A percentile compares a stretch with the other conserved stretches of the same genome.
Evolutionary conservation across 2,888 invertebrate species (phyloP).

Genomic region (Tenthredo notha): DNA sequence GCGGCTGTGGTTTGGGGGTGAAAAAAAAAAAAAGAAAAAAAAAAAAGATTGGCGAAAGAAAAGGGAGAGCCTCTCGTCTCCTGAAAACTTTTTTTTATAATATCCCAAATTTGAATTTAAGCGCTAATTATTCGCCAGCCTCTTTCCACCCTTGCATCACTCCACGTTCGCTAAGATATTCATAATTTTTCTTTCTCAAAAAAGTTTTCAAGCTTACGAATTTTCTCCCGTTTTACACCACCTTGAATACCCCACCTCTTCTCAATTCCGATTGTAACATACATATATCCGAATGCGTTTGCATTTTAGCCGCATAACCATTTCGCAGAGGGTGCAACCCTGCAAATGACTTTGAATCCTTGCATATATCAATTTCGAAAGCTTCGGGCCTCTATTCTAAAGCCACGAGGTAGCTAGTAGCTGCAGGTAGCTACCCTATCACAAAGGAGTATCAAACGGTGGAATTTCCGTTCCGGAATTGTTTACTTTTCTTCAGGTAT

Average conservation of each 20-base stretch:
- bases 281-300: not conserved
- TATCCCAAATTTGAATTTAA: constrained; percentile 76
- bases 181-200: constrained; percentile 73
- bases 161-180: constrained; percentile 71
- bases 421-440: not conserved
- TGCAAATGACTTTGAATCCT: not conserved
- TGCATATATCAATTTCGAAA: not conserved
- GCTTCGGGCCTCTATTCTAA: not conserved
- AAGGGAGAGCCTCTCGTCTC: constrained; percentile 32
- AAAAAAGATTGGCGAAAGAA: not conserved
- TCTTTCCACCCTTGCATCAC: not conserved
- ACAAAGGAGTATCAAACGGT: constrained; percentile 42
- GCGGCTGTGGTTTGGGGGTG: not conserved
- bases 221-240: constrained; percentile 65
- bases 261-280: not conserved
- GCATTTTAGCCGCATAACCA: not conserved
- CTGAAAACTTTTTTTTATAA: constrained; percentile 69
- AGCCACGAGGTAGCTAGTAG: not conserved
- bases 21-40: not conserved
- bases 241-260: not conserved
- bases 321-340: not conserved
- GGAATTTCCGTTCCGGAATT: constrained; percentile 24
- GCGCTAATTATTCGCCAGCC: constrained; percentile 64
- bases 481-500: constrained; percentile 22
- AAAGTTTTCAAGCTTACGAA: constrained; percentile 70